Evolutionary conservation across 2,888 invertebrate species (phyloP).

Genomic region (Agrochola circellaris): DNA sequence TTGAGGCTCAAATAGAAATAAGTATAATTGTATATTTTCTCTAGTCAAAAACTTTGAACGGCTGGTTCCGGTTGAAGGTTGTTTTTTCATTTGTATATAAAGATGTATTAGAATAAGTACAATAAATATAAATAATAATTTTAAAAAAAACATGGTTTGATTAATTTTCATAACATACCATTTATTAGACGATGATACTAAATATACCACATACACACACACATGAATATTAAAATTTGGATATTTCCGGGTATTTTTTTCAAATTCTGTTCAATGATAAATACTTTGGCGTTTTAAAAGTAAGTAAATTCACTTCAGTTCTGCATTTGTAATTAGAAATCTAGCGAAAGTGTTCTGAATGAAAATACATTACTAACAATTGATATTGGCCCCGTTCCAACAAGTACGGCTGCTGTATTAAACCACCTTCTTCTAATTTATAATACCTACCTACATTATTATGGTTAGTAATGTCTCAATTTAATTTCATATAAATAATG

Average conservation of each 20-base stretch:
- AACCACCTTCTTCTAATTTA: slow-evolving; percentile 33
- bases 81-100: slow-evolving; percentile 16
- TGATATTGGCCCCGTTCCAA: slow-evolving; percentile 37
- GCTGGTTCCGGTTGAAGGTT: slow-evolving; percentile 47
- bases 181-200: no score
- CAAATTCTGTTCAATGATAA: neutral
- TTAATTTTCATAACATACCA: neutral
- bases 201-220: no score
- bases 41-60: slow-evolving; percentile 51
- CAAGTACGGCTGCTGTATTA: slow-evolving; percentile 13
- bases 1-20: slow-evolving; percentile 36
- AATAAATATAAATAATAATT: slow-evolving; percentile 1
- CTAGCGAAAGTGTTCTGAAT: slow-evolving; percentile 9
- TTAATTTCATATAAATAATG: slow-evolving; percentile 15
- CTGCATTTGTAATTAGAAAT: neutral
- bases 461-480: slow-evolving; percentile 18
- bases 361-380: slow-evolving; percentile 23
- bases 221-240: no score
- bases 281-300: neutral
- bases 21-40: slow-evolving; percentile 21
- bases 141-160: slow-evolving; percentile 5
- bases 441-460: slow-evolving; percentile 2
- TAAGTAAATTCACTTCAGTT: neutral
- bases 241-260: no score
- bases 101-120: slow-evolving; percentile 28